A percentile compares a stretch with the other conserved stretches of the same genome.
Evolutionary conservation across 2,797 vertebrate species (phyloP).

Genomic region (Argyrosomus regius): DNA sequence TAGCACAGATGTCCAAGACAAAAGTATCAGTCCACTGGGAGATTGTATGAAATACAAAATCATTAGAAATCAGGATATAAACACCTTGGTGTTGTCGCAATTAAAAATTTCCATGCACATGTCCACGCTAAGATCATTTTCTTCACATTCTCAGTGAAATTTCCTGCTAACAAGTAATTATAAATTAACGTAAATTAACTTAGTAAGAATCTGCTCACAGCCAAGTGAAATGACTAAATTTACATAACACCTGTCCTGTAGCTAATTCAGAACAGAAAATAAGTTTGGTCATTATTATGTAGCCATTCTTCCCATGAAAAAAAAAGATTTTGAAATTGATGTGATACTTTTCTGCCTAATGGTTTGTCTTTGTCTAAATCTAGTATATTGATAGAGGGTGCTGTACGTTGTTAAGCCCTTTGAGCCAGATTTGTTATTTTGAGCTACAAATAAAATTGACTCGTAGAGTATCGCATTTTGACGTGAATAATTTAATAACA

Average conservation of each 20-base stretch:
- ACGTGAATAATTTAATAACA: background rate
- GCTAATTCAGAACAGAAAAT: conserved; percentile 36
- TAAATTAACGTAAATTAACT: conserved; percentile 28
- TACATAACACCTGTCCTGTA: conserved; percentile 63
- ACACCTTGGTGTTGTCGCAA: conserved; percentile 16
- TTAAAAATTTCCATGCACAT: conserved; percentile 2
- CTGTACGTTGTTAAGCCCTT: background rate
- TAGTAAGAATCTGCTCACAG: conserved; percentile 27
- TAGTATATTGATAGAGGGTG: background rate
- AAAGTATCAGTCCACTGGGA: background rate
- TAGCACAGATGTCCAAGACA: conserved; percentile 21
- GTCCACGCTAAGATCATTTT: conserved; percentile 28
- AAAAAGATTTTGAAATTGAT: conserved; percentile 2
- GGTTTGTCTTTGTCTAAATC: background rate
- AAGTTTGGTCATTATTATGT: conserved; percentile 32
- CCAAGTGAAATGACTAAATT: conserved; percentile 16
- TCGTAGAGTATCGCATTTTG: background rate
- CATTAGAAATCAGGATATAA: conserved; percentile 18
- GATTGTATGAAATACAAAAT: background rate
- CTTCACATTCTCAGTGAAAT: conserved; percentile 1
- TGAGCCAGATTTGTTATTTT: background rate
- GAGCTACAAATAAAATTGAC: background rate
- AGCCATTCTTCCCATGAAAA: background rate
- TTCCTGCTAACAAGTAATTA: conserved; percentile 51
- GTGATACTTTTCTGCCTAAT: background rate